Evolutionary conservation across 2,797 vertebrate species (phyloP).

Genomic region (Calcarius lapponicus): DNA sequence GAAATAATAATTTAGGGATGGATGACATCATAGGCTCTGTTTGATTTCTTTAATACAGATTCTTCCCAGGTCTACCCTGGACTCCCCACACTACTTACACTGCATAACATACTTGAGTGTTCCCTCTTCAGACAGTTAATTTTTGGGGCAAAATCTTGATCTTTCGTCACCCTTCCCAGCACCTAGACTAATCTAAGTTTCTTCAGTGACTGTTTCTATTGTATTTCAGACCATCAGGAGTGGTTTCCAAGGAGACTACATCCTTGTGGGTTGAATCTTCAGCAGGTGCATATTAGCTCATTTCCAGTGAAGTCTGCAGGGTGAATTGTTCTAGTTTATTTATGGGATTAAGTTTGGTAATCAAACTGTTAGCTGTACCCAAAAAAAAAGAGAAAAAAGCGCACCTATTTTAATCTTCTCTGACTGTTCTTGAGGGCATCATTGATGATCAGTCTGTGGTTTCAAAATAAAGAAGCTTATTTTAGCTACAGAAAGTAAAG

Average conservation of each 20-base stretch:
- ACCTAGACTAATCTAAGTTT: not conserved
- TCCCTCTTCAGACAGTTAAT: not conserved
- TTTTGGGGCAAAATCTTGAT: conserved; percentile 3
- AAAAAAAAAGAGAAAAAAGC: not conserved
- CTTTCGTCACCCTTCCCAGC: not conserved
- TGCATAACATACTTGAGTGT: not conserved
- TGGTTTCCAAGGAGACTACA: conserved; percentile 53
- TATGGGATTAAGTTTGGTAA: conserved; percentile 24
- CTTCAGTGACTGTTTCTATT: not conserved
- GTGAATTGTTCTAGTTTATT: not conserved
- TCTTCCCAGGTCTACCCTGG: not conserved
- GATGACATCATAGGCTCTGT: not conserved
- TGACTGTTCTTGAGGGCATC: conserved; percentile 11
- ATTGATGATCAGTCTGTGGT: not conserved
- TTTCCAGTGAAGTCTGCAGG: conserved; percentile 35
- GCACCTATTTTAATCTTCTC: not conserved
- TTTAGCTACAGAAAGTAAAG: not conserved
- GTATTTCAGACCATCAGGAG: conserved; percentile 14
- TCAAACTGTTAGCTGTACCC: not conserved
- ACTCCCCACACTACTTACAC: not conserved
- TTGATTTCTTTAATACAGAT: not conserved
- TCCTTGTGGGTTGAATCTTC: conserved; percentile 33
- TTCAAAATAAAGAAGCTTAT: conserved; percentile 9
- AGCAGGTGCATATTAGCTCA: conserved; percentile 48
- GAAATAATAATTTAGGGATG: not conserved